Evolutionary conservation across 2,888 invertebrate genomes (phyloP), one percentile per base, ranked within the genome.

Genomic region (Melinaea marsaeus): DNA sequence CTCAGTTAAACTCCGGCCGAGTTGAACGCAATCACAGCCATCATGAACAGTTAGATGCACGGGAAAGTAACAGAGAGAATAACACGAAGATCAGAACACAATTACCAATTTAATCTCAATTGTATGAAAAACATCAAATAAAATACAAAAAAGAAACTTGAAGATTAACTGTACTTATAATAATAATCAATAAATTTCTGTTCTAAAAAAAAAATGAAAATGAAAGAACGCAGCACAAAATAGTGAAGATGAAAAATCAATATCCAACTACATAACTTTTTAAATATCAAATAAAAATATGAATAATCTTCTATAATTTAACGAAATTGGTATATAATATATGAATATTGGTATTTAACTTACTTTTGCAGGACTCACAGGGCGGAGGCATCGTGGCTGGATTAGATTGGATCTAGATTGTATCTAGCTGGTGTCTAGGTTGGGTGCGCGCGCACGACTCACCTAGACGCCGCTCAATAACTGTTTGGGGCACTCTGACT

Each of bases 341-440:
- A 42, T 32, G 57, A 54, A 55, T 51, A 46, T 48, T 13, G 13
- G 34, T 11, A 63, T 62, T 72, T 65, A 59, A 68, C 78, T 82
- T 76, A 90, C 90, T 85, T 83, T 88, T 88, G 68, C 88, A 90
- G 65, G 86, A 81, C 64, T 89, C 89, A 67, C 90, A 90, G 66
- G 90, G 90, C 35, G 88, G 86, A 73, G 90, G 90, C 90, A 89
- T 86, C 76, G 69, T 78, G 68, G 65, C 65, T 71, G 68, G 66
- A 63, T 72, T 69, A 70, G 71, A 69, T 71, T 69, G 65, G 75
- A 75, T 74, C 78, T 73, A 72, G 73, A 74, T 71, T 37, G 22
- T 22, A 22, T 22, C 22, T 22, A 22, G 22, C 37, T 42, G 42
- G 42, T 35, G 59, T 58, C 35, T 59, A 35, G 35, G 47, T 51